Percentiles rank a stretch among this genome's conserved stretches.
These are phyloP conservation scores for Actinia equina DNA, from an alignment of 64 coral and sea anemone species.

Conservation along the genomic window DNA sequence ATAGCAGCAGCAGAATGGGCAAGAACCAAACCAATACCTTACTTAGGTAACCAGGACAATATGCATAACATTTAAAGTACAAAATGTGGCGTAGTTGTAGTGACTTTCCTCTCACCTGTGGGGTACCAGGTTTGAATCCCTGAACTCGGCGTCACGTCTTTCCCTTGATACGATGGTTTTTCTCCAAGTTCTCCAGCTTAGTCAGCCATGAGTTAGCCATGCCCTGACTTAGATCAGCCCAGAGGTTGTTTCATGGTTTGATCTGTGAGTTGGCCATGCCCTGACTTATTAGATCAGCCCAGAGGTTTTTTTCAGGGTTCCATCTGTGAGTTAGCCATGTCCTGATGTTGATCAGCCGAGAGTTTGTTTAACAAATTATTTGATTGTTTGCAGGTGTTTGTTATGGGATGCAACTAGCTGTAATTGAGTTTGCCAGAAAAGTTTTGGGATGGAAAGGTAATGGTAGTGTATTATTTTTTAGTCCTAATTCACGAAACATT, in stretches of 20 bases:
- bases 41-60: constrained; percentile 53
- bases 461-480: too few species aligned
- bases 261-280: not conserved
- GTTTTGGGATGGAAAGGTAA: constrained; percentile 89
- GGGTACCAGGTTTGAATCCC: too few species aligned
- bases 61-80: too few species aligned
- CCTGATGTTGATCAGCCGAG: not conserved
- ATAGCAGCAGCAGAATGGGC: constrained; percentile 95
- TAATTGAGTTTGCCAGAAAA: constrained; percentile 94
- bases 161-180: too few species aligned
- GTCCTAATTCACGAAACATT: too few species aligned
- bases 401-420: constrained; percentile 94
- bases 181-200: not conserved
- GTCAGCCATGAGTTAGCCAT: too few species aligned
- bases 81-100: too few species aligned
- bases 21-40: constrained; percentile 76
- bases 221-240: not conserved
- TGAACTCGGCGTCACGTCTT: too few species aligned
- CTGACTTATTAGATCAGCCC: not conserved
- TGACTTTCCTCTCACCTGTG: too few species aligned
- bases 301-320: not conserved
- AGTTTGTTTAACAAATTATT: not conserved
- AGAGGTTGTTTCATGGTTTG: too few species aligned
- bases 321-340: too few species aligned
- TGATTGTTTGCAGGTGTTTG: constrained; percentile 64